A percentile compares a stretch with the other conserved stretches of the same genome.
phyloP scores from a whole-genome alignment of 2,797 vertebrate genomes.

The Spatula clypeata region DNA sequence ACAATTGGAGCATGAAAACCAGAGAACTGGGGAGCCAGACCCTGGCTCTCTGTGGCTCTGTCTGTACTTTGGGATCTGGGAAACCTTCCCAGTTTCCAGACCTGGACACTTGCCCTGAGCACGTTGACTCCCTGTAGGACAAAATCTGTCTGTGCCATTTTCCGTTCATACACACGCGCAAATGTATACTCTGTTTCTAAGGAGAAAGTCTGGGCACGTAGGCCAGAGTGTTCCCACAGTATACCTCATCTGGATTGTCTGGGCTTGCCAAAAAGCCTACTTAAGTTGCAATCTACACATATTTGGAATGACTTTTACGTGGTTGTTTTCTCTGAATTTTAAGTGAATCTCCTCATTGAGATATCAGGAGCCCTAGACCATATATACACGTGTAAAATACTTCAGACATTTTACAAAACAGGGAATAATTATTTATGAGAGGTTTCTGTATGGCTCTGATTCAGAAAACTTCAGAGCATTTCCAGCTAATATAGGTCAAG shows the following conservation, averaged over 20 bases:
- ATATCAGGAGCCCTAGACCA: not conserved
- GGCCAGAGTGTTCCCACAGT: not conserved
- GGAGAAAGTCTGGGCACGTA: not conserved
- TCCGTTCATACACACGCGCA: not conserved
- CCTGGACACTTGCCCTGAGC: conserved; percentile 38
- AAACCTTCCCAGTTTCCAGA: conserved; percentile 65
- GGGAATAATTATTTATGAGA: not conserved
- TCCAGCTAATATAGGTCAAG: conserved; percentile 50
- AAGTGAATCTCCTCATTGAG: not conserved
- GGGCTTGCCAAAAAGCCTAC: not conserved
- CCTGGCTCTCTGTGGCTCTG: not conserved
- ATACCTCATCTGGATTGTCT: not conserved
- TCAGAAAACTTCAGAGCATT: conserved; percentile 34
- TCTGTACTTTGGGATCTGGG: conserved; percentile 60
- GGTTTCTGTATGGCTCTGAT: not conserved
- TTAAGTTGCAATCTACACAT: not conserved
- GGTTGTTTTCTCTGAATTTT: not conserved
- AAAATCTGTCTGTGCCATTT: conserved; percentile 37
- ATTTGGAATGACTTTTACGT: not conserved
- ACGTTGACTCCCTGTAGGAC: conserved; percentile 19
- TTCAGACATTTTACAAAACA: not conserved
- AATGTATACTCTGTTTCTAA: not conserved
- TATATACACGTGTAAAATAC: not conserved
- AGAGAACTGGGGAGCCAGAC: conserved; percentile 30
- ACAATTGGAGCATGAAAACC: conserved; percentile 8